Evolutionary conservation across 2,797 vertebrate species (phyloP).

Genomic region (Neostethus bicornis): DNA sequence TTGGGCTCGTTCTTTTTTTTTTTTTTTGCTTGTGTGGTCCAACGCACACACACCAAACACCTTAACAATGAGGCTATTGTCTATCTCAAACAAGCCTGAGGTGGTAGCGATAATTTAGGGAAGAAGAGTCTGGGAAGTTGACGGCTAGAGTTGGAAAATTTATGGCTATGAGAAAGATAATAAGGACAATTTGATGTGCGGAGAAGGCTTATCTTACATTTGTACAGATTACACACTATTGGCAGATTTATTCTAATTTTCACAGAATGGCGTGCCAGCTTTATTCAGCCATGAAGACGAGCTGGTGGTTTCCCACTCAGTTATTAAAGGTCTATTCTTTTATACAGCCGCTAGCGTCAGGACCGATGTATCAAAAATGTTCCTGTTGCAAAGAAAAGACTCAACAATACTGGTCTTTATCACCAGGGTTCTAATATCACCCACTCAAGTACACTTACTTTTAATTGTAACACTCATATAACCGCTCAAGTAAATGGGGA

Average conservation of each 20-base stretch:
- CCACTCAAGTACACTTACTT: slow-evolving; percentile 4
- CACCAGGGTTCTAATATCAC: slow-evolving; percentile 19
- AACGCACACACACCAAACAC: slow-evolving; percentile 33
- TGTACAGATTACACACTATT: no score
- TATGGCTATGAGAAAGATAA: slow-evolving; percentile 18
- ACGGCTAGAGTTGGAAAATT: slow-evolving; percentile 11
- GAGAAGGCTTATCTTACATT: slow-evolving; percentile 43
- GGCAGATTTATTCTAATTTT: slow-evolving; percentile 38
- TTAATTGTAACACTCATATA: slow-evolving; percentile 4
- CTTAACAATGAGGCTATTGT: slow-evolving; percentile 65
- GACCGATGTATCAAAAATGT: slow-evolving; percentile 2
- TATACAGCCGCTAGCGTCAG: slow-evolving; percentile 10
- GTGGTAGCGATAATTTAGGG: slow-evolving; percentile 21
- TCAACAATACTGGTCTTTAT: slow-evolving; percentile 4
- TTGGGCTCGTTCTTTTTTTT: slow-evolving; percentile 15
- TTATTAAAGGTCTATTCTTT: not conserved
- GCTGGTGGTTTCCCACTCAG: slow-evolving; percentile 18
- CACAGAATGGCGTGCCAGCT: slow-evolving; percentile 1
- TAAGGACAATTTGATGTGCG: slow-evolving; percentile 45
- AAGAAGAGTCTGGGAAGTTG: slow-evolving; percentile 15
- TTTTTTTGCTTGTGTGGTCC: slow-evolving; percentile 67
- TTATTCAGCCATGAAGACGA: slow-evolving; percentile 7
- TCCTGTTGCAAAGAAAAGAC: slow-evolving; percentile 14
- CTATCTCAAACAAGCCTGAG: slow-evolving; percentile 29
- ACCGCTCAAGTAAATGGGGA: slow-evolving; percentile 8